A percentile compares a stretch with the other conserved stretches of the same genome.
Conservation (phyloP, 92 coral and sea anemone species). For the Zoanthus gigantus region DNA sequence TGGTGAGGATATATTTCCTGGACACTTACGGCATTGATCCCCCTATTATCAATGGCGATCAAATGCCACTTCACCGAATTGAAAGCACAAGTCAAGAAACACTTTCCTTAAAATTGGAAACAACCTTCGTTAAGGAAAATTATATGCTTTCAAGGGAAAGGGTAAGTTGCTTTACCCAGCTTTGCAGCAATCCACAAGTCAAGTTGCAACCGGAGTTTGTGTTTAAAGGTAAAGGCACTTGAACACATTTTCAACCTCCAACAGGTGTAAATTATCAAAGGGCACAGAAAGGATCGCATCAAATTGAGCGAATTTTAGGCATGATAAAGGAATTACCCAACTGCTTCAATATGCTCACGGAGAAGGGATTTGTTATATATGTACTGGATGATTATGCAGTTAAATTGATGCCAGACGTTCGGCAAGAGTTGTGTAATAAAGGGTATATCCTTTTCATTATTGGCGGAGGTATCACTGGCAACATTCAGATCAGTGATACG, state of each 20-base stretch:
- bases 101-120: too few species aligned
- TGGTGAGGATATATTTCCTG: too few species aligned
- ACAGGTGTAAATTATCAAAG: background rate
- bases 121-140: too few species aligned
- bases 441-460: background rate
- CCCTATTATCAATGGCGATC: too few species aligned
- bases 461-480: background rate
- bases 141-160: too few species aligned
- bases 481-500: too few species aligned
- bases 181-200: too few species aligned
- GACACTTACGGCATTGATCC: too few species aligned
- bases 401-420: background rate
- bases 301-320: background rate
- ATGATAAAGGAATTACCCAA: constrained; percentile 1
- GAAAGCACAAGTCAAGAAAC: too few species aligned
- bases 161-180: too few species aligned
- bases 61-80: too few species aligned
- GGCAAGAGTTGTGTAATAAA: background rate
- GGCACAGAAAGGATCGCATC: background rate
- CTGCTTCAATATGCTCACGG: constrained; percentile 17
- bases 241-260: background rate
- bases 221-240: constrained; percentile 10
- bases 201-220: background rate
- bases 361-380: background rate
- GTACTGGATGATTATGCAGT: background rate